Evolutionary conservation across 1,140 invertebrate genomes (phyloP).

Genomic region (Leptinotarsa undecemlineata): DNA sequence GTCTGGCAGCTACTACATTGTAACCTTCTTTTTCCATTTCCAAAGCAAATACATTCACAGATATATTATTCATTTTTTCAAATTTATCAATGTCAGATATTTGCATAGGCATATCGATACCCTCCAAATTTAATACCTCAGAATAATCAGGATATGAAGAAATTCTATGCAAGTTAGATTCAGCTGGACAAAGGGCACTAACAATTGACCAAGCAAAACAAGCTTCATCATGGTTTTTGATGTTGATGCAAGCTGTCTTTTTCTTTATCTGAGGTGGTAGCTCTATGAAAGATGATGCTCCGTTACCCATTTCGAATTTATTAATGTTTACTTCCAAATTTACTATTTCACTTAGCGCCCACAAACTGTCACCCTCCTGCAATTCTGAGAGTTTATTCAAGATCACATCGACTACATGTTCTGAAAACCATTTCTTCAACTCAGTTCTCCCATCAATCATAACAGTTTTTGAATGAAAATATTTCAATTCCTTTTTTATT

Average conservation of each 20-base stretch:
- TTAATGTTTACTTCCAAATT: too few relatives aligned
- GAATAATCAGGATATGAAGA: slow-evolving; percentile 47
- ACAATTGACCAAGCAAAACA: slow-evolving; percentile 53
- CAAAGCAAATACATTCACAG: slow-evolving; percentile 47
- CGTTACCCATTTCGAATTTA: too few relatives aligned
- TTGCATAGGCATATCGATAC: slow-evolving; percentile 52
- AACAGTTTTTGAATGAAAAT: slow-evolving; percentile 9
- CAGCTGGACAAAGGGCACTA: slow-evolving; percentile 48
- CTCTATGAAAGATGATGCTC: too few relatives aligned
- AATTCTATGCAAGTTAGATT: slow-evolving; percentile 37
- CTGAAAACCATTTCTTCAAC: not conserved
- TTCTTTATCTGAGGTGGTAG: too few relatives aligned
- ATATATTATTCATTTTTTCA: slow-evolving; percentile 53
- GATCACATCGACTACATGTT: not conserved
- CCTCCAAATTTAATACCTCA: slow-evolving; percentile 50
- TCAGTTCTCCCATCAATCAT: not conserved
- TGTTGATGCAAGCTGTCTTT: slow-evolving; percentile 51
- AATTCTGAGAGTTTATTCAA: slow-evolving; percentile 31
- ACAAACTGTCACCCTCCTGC: slow-evolving; percentile 31
- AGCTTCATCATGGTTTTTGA: slow-evolving; percentile 51
- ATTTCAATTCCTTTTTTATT: slow-evolving; percentile 13
- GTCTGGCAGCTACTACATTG: slow-evolving; percentile 47
- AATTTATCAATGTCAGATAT: slow-evolving; percentile 52
- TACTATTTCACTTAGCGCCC: too few relatives aligned
- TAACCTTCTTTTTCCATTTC: slow-evolving; percentile 29